A percentile compares a stretch with the other conserved stretches of the same genome.
Conservation (phyloP, 2,797 vertebrate species). For the Tauraco hartlaubi region DNA sequence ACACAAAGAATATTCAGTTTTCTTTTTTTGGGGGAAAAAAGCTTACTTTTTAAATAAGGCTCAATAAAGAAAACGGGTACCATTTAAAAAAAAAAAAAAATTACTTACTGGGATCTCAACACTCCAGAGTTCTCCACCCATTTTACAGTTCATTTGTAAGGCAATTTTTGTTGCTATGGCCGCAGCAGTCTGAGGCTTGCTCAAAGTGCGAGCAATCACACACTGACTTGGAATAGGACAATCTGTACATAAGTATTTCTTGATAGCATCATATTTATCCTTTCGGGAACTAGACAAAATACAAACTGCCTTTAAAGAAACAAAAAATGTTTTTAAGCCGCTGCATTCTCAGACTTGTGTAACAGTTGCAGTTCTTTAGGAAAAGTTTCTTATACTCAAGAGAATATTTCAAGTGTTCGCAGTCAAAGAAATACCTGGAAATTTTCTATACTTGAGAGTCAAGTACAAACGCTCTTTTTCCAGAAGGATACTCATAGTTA, state of each 20-base stretch:
- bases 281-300: slow-evolving; percentile 90
- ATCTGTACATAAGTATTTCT: slow-evolving; percentile 94
- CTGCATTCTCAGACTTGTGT: neutral
- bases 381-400: neutral
- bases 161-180: slow-evolving; percentile 94
- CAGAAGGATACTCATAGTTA: neutral
- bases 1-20: neutral
- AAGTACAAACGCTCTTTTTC: neutral
- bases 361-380: neutral
- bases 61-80: neutral
- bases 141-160: slow-evolving; percentile 96
- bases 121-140: slow-evolving; percentile 97
- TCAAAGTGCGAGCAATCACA: slow-evolving; percentile 89
- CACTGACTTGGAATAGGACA: slow-evolving; percentile 95
- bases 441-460: neutral
- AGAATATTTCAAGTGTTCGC: neutral
- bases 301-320: slow-evolving; percentile 87
- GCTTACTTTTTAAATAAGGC: neutral
- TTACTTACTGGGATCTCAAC: slow-evolving; percentile 92
- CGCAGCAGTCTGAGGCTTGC: slow-evolving; percentile 86
- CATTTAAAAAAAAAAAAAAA: neutral
- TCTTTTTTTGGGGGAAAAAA: neutral
- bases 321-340: neutral
- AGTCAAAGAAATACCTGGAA: neutral
- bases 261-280: slow-evolving; percentile 93